Evolutionary conservation across 1,140 invertebrate genomes (phyloP).

Genomic region (Drosophila nannoptera): DNA sequence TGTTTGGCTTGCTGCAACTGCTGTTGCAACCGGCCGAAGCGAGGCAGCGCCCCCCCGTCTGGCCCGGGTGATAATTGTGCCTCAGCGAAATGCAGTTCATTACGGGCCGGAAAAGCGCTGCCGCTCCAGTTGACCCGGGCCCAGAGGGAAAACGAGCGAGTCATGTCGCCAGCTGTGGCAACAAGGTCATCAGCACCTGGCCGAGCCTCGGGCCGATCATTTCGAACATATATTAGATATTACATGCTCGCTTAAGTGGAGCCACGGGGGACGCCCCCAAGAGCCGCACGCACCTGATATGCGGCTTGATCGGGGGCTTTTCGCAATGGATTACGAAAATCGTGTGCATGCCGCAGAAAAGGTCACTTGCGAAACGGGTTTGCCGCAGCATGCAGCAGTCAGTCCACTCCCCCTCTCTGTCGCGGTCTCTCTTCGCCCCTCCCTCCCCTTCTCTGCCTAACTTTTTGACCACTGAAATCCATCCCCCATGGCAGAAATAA

Average conservation of each 20-base stretch:
- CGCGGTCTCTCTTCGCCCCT: background rate
- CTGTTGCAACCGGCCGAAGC: slow-evolving; percentile 24
- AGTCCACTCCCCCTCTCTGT: slow-evolving; percentile 9
- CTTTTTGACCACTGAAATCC: background rate
- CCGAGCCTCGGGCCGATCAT: too few relatives aligned
- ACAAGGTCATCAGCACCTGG: background rate
- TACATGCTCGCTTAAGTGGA: background rate
- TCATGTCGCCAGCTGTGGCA: slow-evolving; percentile 27
- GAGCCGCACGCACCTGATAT: slow-evolving; percentile 61
- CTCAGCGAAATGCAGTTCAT: slow-evolving; percentile 48
- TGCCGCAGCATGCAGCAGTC: slow-evolving; percentile 12
- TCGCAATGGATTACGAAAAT: slow-evolving; percentile 56
- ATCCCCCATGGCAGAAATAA: slow-evolving; percentile 24
- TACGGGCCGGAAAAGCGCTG: slow-evolving; percentile 33
- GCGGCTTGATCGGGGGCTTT: slow-evolving; percentile 49
- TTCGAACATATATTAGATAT: too few relatives aligned
- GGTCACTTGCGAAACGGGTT: slow-evolving; percentile 68
- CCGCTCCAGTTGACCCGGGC: slow-evolving; percentile 4
- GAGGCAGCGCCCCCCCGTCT: slow-evolving; percentile 31
- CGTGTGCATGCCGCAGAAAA: slow-evolving; percentile 56
- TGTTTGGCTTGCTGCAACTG: slow-evolving; percentile 48
- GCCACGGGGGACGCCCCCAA: slow-evolving; percentile 15
- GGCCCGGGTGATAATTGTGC: slow-evolving; percentile 44
- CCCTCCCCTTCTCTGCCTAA: background rate
- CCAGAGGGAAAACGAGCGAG: slow-evolving; percentile 19